Evolutionary conservation across 2,797 vertebrate genomes (phyloP).

Genomic region (Anguilla megastoma): DNA sequence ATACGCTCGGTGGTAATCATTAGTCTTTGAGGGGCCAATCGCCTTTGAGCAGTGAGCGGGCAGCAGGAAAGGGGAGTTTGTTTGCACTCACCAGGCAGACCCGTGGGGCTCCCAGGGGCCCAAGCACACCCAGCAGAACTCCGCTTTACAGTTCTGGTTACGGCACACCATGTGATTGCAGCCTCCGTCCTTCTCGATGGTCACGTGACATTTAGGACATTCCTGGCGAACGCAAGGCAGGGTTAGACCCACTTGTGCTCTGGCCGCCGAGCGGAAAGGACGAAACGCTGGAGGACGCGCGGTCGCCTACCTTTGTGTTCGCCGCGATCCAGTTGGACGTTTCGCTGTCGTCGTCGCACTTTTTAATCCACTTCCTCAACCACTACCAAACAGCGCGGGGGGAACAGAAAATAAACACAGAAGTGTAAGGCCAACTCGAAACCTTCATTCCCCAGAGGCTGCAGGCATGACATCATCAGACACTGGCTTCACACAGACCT

Average conservation of each 20-base stretch:
- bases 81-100: conserved; percentile 90
- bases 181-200: conserved; percentile 98
- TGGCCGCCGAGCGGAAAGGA: background rate
- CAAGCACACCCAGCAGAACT: conserved; percentile 99
- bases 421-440: background rate
- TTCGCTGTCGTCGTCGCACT: conserved; percentile 99
- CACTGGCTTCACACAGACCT: background rate
- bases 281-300: background rate
- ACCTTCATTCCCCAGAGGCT: background rate
- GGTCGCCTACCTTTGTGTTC: conserved; percentile 88
- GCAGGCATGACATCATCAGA: background rate
- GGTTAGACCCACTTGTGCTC: background rate
- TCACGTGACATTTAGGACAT: conserved; percentile 99
- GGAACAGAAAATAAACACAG: background rate
- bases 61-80: background rate
- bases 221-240: conserved; percentile 74
- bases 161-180: conserved; percentile 99
- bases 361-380: conserved; percentile 99
- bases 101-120: conserved; percentile 99
- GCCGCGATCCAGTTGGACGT: conserved; percentile 99
- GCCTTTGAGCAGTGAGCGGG: background rate
- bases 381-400: conserved; percentile 73
- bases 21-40: background rate
- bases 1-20: background rate
- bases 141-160: conserved; percentile 99